Evolutionary conservation across 2,113 vertebrate genomes (phyloP).

Genomic region (Myrmecobius fasciatus): DNA sequence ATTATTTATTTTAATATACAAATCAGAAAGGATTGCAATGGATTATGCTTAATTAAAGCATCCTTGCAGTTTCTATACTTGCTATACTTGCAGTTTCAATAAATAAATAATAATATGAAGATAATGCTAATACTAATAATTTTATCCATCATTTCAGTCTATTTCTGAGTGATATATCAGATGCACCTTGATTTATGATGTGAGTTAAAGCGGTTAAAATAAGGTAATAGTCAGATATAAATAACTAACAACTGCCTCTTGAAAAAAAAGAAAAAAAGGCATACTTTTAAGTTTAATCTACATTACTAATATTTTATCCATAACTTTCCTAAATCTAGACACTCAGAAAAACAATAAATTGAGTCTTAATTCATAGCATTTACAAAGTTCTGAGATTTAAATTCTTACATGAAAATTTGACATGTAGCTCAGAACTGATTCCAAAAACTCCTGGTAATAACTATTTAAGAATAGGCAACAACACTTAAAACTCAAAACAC

Average conservation of each 20-base stretch:
- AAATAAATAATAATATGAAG: neutral
- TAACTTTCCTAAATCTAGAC: neutral
- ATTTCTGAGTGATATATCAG: neutral
- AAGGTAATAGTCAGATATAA: neutral
- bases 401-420: neutral
- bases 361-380: neutral
- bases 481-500: neutral
- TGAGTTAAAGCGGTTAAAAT: neutral
- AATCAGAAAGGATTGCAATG: neutral
- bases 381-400: neutral
- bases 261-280: neutral
- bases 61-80: neutral
- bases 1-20: neutral
- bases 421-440: neutral
- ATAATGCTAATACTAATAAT: neutral
- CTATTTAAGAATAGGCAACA: neutral
- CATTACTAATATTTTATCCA: neutral
- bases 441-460: neutral
- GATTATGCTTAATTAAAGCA: neutral
- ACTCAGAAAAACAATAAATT: neutral
- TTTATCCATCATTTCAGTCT: neutral
- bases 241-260: neutral
- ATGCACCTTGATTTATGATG: neutral
- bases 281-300: neutral
- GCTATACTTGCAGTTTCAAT: neutral